Evolutionary conservation across 2,113 vertebrate genomes (phyloP), one percentile per base, ranked within the genome.

Genomic region (Atlantisia rogersi): DNA sequence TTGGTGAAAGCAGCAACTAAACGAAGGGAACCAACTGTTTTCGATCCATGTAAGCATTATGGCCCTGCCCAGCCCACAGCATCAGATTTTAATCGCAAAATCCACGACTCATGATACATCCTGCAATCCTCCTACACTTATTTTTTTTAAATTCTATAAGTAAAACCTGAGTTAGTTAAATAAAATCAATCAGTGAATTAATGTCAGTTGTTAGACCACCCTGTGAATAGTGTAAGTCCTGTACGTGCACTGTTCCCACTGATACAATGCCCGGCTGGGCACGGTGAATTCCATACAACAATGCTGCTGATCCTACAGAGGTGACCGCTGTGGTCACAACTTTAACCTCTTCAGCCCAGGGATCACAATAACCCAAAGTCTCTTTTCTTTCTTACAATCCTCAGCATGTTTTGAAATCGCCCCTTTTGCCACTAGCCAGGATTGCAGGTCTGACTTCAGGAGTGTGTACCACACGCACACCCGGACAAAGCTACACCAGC

Each of bases 261-360:
- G 88, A 93, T 18, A 93, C 95, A 95, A 97, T 90, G 94, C 95
- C 94, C 4, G 11, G 83, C 92, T 59, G 86, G 86, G 88, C 92
- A 92, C 2, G 53, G 76, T 86, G 94, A 94, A 96, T 95, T 95
- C 95, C 79, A 91, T 25, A 40, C 86, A 86, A 91, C 96, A 96
- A 94, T 91, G 91, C 92, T 94, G 88, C 95, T 91, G 91, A 93
- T 83, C 92, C 96, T 22, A 78, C 86, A 94, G 80, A 93, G 95
- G 96, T 67, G 93, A 92, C 95, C 39, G 73, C 86, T 28, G 10
- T 93, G 94, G 80, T 86, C 92, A 93, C 94, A 92, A 88, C 88
- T 96, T 97, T 95, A 96, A 96, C 94, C 96, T 94, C 92, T 96
- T 88, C 95, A 92, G 95, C 86, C 60, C 86, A 82, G 88, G 75